Percentiles rank a stretch among this genome's conserved stretches.
These are phyloP conservation scores for Drosophila aldrichi DNA, from an alignment of 2,888 invertebrate genomes.

Conservation along the genomic window DNA sequence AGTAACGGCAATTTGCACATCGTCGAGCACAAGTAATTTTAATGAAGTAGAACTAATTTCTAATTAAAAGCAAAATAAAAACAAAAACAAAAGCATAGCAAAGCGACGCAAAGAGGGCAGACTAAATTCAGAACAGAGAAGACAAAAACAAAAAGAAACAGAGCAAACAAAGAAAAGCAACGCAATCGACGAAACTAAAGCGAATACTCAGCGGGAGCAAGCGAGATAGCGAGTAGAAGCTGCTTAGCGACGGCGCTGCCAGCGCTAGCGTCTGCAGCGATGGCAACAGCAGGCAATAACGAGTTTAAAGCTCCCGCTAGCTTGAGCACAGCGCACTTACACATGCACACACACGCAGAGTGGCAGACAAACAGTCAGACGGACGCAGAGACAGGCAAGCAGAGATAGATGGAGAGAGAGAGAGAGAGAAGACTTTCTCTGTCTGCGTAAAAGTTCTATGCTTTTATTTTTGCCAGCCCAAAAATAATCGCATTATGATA, in stretches of 20 bases:
- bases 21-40: conserved; percentile 53
- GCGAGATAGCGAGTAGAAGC: conserved; percentile 47
- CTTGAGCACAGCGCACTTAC: conserved; percentile 51
- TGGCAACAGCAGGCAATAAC: conserved; percentile 57
- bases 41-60: conserved; percentile 69
- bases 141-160: conserved; percentile 4
- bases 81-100: conserved; percentile 6
- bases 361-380: conserved; percentile 21
- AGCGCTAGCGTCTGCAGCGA: conserved; percentile 8
- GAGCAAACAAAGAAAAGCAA: conserved; percentile 11
- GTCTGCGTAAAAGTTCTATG: conserved; percentile 65
- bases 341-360: conserved; percentile 8
- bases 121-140: conserved; percentile 28
- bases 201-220: conserved; percentile 13
- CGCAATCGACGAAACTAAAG: conserved; percentile 28
- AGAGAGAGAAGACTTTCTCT: conserved; percentile 28
- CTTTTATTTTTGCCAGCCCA: conserved; percentile 64
- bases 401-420: not conserved
- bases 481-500: conserved; percentile 76
- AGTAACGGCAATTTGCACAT: conserved; percentile 55
- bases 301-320: conserved; percentile 73
- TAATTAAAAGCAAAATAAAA: conserved; percentile 67
- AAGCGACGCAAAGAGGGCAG: conserved; percentile 39
- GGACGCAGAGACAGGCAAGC: conserved; percentile 6
- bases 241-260: conserved; percentile 45